Conservation (phyloP, 2,888 invertebrate species). For the Anthophora plumipes region DNA sequence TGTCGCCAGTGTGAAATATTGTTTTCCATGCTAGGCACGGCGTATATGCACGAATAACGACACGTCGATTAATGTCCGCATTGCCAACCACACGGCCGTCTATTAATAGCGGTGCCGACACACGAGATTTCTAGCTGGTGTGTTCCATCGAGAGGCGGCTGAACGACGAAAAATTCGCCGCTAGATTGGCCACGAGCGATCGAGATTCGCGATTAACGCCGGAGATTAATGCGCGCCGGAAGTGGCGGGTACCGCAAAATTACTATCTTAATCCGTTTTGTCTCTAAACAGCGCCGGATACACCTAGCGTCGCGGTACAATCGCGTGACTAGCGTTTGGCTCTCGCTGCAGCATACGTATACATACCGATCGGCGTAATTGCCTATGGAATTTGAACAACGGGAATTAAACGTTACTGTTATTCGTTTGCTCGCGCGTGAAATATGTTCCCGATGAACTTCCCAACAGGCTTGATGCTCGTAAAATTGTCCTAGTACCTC, state of each 20-base stretch:
- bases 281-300: slow-evolving; percentile 1
- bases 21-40: slow-evolving; percentile 79
- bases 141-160: slow-evolving; percentile 42
- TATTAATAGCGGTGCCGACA: slow-evolving; percentile 76
- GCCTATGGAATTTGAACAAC: slow-evolving; percentile 40
- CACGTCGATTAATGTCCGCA: slow-evolving; percentile 79
- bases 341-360: not conserved
- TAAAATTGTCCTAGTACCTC: not conserved
- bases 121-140: slow-evolving; percentile 69
- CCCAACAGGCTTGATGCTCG: not conserved
- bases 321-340: slow-evolving; percentile 23
- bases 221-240: slow-evolving; percentile 19
- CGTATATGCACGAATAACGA: slow-evolving; percentile 78
- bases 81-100: slow-evolving; percentile 74
- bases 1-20: slow-evolving; percentile 78
- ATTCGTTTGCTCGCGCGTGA: slow-evolving; percentile 21
- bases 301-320: not conserved
- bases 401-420: slow-evolving; percentile 34
- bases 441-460: slow-evolving; percentile 1
- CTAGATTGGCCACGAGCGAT: not conserved
- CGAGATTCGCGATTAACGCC: slow-evolving; percentile 11
- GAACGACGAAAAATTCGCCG: slow-evolving; percentile 38
- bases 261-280: slow-evolving; percentile 17
- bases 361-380: slow-evolving; percentile 25
- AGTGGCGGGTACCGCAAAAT: slow-evolving; percentile 1